Evolutionary conservation across 2,888 invertebrate species (phyloP).

Genomic region (Tyria jacobaeae): DNA sequence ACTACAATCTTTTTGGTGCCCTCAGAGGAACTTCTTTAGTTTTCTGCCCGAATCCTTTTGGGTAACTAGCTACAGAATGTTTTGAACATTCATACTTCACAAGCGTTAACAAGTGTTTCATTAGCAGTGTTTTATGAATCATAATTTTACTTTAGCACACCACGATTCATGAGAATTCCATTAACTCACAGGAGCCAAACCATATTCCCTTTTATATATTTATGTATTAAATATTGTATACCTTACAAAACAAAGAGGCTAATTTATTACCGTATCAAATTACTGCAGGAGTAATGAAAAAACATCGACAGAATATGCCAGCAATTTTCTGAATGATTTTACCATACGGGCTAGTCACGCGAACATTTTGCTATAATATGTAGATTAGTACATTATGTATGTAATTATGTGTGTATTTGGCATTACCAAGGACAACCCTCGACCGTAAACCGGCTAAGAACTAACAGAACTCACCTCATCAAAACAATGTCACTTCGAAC

Average conservation of each 20-base stretch:
- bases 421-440: slow-evolving; percentile 72
- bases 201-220: slow-evolving; percentile 4
- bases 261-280: slow-evolving; percentile 35
- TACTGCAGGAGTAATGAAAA: slow-evolving; percentile 25
- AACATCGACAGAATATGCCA: slow-evolving; percentile 41
- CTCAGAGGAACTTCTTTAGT: background rate
- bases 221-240: background rate
- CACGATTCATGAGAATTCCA: slow-evolving; percentile 15
- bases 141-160: slow-evolving; percentile 25
- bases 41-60: background rate
- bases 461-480: slow-evolving; percentile 81
- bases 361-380: slow-evolving; percentile 62
- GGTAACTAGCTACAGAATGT: too few relatives aligned
- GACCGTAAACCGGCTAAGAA: slow-evolving; percentile 69
- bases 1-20: background rate
- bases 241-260: slow-evolving; percentile 14
- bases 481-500: slow-evolving; percentile 66
- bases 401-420: slow-evolving; percentile 49
- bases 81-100: slow-evolving; percentile 13
- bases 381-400: slow-evolving; percentile 50
- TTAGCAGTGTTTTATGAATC: slow-evolving; percentile 37
- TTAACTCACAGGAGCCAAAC: slow-evolving; percentile 21
- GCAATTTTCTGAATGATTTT: slow-evolving; percentile 69
- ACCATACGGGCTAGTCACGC: slow-evolving; percentile 62
- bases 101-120: slow-evolving; percentile 33